phyloP scores from a whole-genome alignment of 1,140 invertebrate species.

The Teleopsis dalmanni region DNA sequence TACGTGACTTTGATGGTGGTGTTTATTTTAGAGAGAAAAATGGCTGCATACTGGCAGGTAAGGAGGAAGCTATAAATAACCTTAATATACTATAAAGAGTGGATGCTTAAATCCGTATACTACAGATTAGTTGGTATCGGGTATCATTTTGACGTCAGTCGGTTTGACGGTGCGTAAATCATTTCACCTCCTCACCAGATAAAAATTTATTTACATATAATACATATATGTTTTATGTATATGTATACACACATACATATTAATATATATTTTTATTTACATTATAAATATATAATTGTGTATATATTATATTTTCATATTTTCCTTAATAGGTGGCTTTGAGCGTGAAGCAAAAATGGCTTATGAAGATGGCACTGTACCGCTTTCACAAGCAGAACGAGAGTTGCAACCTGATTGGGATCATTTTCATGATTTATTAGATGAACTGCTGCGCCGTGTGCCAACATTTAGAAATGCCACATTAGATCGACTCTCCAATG shows the following conservation, averaged over 20 bases:
- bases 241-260: too few relatives aligned
- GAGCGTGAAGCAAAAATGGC: slow-evolving; percentile 80
- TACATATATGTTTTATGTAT: too few relatives aligned
- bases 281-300: background rate
- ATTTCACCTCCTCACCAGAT: too few relatives aligned
- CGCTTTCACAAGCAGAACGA: slow-evolving; percentile 49
- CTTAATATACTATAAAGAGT: too few relatives aligned
- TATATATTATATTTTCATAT: background rate
- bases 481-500: slow-evolving; percentile 73
- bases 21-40: slow-evolving; percentile 79
- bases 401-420: slow-evolving; percentile 84
- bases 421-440: slow-evolving; percentile 84
- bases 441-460: slow-evolving; percentile 76
- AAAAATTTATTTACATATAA: too few relatives aligned
- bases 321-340: slow-evolving; percentile 55
- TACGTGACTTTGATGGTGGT: slow-evolving; percentile 83
- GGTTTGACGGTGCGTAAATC: too few relatives aligned
- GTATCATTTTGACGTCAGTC: too few relatives aligned
- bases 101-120: too few relatives aligned
- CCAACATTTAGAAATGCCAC: slow-evolving; percentile 65
- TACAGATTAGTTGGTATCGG: too few relatives aligned
- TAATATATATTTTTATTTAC: too few relatives aligned
- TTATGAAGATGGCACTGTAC: slow-evolving; percentile 69
- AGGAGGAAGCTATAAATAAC: too few relatives aligned
- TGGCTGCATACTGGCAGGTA: slow-evolving; percentile 67